Evolutionary conservation across 2,113 vertebrate species (phyloP).

Genomic region (Petrocephalus zakoni): DNA sequence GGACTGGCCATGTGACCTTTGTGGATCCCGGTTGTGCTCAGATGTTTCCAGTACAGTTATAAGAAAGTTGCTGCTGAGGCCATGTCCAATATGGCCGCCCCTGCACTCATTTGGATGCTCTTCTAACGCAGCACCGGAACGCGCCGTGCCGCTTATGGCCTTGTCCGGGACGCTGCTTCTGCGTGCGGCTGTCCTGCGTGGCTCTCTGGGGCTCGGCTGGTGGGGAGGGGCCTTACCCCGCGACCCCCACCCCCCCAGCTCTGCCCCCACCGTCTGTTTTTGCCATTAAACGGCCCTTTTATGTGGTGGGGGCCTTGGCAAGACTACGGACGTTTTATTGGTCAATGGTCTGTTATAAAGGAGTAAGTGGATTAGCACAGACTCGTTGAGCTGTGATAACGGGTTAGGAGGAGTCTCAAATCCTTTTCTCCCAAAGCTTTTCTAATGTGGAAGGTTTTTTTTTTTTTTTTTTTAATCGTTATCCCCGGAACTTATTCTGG

Average conservation of each 20-base stretch:
- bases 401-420: slow-evolving; percentile 8
- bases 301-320: slow-evolving; percentile 55
- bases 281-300: slow-evolving; percentile 52
- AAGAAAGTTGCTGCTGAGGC: not conserved
- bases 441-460: slow-evolving; percentile 14
- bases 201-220: not conserved
- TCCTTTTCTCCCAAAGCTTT: slow-evolving; percentile 5
- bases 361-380: slow-evolving; percentile 46
- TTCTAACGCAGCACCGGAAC: not conserved
- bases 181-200: not conserved
- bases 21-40: not conserved
- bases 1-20: not conserved
- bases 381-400: slow-evolving; percentile 28
- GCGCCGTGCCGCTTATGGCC: not conserved
- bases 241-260: not conserved
- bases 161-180: not conserved
- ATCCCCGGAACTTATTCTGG: slow-evolving; percentile 16
- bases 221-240: not conserved
- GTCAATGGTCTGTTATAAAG: slow-evolving; percentile 57
- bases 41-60: not conserved
- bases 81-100: not conserved
- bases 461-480: slow-evolving; percentile 15
- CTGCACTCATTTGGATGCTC: not conserved
- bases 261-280: slow-evolving; percentile 50
- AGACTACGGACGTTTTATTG: slow-evolving; percentile 41